A percentile compares a stretch with the other conserved stretches of the same genome.
Conservation (phyloP, 2,888 invertebrate species). For the Anoncus sp. region DNA sequence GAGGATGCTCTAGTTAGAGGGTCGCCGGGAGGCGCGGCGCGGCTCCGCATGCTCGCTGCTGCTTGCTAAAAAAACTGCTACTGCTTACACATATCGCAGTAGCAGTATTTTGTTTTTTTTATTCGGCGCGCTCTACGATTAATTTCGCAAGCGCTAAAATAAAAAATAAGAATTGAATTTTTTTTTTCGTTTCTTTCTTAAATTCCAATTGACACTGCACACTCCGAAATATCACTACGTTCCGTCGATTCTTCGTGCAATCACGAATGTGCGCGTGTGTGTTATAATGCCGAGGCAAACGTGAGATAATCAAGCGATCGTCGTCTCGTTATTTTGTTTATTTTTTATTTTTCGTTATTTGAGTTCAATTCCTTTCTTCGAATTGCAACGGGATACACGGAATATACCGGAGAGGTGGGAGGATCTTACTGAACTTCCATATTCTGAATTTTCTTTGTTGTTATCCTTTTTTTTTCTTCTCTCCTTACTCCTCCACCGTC, state of each 20-base stretch:
- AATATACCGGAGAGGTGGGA: too few species aligned
- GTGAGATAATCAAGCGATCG: not conserved
- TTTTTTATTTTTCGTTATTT: not conserved
- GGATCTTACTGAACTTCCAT: too few species aligned
- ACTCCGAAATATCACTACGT: too few species aligned
- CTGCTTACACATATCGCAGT: not conserved
- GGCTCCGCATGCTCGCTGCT: constrained; percentile 53
- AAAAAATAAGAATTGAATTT: not conserved
- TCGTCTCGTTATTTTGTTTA: not conserved
- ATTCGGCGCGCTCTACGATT: not conserved
- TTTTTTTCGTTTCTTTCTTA: too few species aligned
- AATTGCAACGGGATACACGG: too few species aligned
- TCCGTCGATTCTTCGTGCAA: too few species aligned
- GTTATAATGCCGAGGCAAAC: not conserved
- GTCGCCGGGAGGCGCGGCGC: constrained; percentile 55
- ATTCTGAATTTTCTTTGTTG: too few species aligned
- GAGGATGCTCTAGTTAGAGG: constrained; percentile 62
- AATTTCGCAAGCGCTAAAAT: not conserved
- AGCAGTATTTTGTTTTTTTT: constrained; percentile 2
- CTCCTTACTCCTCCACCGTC: not conserved
- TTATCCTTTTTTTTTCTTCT: not conserved
- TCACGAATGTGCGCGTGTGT: constrained; percentile 19
- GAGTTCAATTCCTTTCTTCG: too few species aligned
- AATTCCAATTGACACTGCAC: too few species aligned
- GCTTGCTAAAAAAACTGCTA: constrained; percentile 16